Conservation (phyloP, 2,888 invertebrate species). For the Agrotis segetum region DNA sequence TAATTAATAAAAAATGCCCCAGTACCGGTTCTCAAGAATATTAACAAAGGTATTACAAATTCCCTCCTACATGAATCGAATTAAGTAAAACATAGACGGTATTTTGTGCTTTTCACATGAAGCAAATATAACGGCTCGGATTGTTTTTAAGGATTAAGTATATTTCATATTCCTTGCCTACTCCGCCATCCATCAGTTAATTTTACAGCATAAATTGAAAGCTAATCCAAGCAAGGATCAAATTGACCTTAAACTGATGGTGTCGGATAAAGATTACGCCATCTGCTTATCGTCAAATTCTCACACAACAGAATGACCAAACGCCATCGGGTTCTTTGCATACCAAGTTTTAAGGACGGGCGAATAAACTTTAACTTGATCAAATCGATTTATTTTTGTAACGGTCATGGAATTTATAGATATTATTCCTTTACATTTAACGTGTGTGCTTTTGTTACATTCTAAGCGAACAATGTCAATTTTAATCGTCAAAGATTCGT, state of each 20-base stretch:
- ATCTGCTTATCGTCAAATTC: background rate
- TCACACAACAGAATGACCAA: background rate
- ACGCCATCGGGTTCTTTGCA: background rate
- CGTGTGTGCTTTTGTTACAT: too few relatives aligned
- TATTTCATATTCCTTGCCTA: too few relatives aligned
- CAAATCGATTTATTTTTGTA: constrained; percentile 2
- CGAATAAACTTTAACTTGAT: background rate
- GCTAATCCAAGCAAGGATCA: background rate
- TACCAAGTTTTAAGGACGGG: constrained; percentile 20
- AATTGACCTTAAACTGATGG: background rate
- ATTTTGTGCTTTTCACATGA: constrained; percentile 2
- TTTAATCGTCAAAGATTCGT: too few relatives aligned
- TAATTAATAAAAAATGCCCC: constrained; percentile 36
- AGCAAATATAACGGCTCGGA: background rate
- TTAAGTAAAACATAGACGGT: constrained; percentile 4
- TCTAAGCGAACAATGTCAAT: too few relatives aligned
- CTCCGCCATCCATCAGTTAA: background rate
- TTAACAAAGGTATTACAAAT: constrained; percentile 11
- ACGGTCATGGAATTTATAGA: too few relatives aligned
- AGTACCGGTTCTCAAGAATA: constrained; percentile 31
- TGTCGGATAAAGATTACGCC: background rate
- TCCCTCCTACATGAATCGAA: constrained; percentile 25
- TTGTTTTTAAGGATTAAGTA: too few relatives aligned
- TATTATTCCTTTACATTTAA: too few relatives aligned
- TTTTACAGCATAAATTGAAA: constrained; percentile 1